phyloP scores from a whole-genome alignment of 2,888 invertebrate species.

The Carcina quercana region DNA sequence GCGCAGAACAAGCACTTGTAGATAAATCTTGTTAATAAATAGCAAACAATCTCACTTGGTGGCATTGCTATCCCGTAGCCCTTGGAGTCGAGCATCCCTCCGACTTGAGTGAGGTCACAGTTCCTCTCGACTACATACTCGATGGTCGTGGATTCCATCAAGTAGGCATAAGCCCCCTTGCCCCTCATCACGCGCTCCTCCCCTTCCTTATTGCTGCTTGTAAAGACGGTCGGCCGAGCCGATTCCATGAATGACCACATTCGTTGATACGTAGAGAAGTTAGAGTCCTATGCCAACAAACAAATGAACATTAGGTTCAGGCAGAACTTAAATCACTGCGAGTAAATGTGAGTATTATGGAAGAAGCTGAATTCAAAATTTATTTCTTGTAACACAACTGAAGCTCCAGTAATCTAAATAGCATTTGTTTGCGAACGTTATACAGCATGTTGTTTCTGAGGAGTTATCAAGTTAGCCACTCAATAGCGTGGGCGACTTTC shows the following conservation, averaged over 20 bases:
- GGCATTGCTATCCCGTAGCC: constrained; percentile 97
- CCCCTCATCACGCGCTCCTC: constrained; percentile 90
- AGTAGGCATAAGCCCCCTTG: constrained; percentile 93
- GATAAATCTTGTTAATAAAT: background rate
- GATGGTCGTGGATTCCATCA: constrained; percentile 98
- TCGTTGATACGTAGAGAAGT: constrained; percentile 92
- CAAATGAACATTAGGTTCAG: too few species aligned
- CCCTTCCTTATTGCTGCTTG: constrained; percentile 89
- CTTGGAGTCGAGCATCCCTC: constrained; percentile 93
- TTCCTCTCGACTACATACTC: constrained; percentile 94
- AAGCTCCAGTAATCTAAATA: too few species aligned
- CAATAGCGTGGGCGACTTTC: too few species aligned
- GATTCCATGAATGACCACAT: constrained; percentile 98
- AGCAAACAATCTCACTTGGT: constrained; percentile 78
- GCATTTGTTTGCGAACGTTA: too few species aligned
- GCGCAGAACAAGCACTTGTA: too few species aligned
- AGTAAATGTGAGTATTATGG: too few species aligned
- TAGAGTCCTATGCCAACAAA: constrained; percentile 96
- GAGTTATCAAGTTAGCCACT: too few species aligned
- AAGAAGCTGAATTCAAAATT: too few species aligned
- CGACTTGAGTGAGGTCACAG: constrained; percentile 93
- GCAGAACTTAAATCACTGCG: too few species aligned
- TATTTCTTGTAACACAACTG: too few species aligned
- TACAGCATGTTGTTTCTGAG: too few species aligned
- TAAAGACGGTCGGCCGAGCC: constrained; percentile 90